Evolutionary conservation across 2,797 vertebrate genomes (phyloP).

Genomic region (Semaprochilodus insignis): DNA sequence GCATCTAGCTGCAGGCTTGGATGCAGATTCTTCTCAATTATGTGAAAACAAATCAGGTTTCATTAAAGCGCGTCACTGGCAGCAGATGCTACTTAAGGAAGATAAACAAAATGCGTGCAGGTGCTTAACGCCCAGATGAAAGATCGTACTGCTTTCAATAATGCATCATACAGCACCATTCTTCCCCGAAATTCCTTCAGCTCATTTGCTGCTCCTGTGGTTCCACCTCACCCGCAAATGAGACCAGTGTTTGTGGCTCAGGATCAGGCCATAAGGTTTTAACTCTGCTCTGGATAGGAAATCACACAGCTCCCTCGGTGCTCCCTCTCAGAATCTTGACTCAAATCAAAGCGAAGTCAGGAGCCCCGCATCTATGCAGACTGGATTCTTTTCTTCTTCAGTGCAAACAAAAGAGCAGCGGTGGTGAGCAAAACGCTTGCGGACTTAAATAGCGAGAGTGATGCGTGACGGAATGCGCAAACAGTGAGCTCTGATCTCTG

Average conservation of each 20-base stretch:
- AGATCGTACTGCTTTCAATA: slow-evolving; percentile 58
- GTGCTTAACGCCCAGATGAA: slow-evolving; percentile 60
- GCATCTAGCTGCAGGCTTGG: slow-evolving; percentile 17
- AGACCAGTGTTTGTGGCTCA: slow-evolving; percentile 43
- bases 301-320: slow-evolving; percentile 3
- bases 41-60: slow-evolving; percentile 53
- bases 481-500: slow-evolving; percentile 16
- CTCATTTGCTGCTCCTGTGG: slow-evolving; percentile 39
- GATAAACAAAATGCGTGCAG: slow-evolving; percentile 60
- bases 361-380: slow-evolving; percentile 20
- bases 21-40: slow-evolving; percentile 50
- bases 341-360: slow-evolving; percentile 23
- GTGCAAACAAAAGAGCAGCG: slow-evolving; percentile 22
- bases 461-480: slow-evolving; percentile 24
- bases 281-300: slow-evolving; percentile 31
- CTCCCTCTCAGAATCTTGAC: slow-evolving; percentile 30
- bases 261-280: slow-evolving; percentile 33
- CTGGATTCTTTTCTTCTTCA: slow-evolving; percentile 11
- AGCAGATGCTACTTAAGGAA: slow-evolving; percentile 66
- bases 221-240: slow-evolving; percentile 51
- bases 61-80: slow-evolving; percentile 53
- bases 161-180: slow-evolving; percentile 45
- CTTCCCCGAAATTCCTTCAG: slow-evolving; percentile 40
- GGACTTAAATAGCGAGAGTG: slow-evolving; percentile 26
- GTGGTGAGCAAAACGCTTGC: slow-evolving; percentile 28